These are phyloP conservation scores for Pyralis farinalis DNA, from an alignment of 2,888 invertebrate genomes.

Conservation along the genomic window DNA sequence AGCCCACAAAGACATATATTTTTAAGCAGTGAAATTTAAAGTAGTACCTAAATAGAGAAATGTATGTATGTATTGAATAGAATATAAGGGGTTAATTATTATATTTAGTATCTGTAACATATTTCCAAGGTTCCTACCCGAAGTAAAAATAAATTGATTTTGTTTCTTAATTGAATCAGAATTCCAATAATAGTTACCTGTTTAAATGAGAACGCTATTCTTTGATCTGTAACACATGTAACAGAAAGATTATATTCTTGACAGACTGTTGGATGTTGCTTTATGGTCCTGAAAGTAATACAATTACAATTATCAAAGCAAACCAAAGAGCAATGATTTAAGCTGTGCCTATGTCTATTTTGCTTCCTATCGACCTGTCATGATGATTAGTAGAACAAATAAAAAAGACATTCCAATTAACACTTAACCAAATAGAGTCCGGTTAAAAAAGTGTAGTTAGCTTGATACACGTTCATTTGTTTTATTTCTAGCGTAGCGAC, in stretches of 20 bases:
- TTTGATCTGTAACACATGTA: neutral
- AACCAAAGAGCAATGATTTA: constrained; percentile 6
- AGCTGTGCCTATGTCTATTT: neutral
- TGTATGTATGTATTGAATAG: constrained; percentile 39
- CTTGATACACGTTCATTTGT: too few species aligned
- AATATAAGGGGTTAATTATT: constrained; percentile 35
- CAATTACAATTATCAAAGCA: neutral
- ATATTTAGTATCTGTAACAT: constrained; percentile 33
- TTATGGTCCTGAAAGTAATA: too few species aligned
- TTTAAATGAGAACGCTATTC: constrained; percentile 18
- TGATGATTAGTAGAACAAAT: neutral
- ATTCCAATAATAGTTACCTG: constrained; percentile 59
- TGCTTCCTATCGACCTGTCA: neutral
- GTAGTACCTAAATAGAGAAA: constrained; percentile 44
- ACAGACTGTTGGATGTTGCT: too few species aligned
- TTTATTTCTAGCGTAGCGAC: too few species aligned
- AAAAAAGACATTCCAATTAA: neutral
- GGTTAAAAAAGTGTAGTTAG: neutral
- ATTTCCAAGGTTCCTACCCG: constrained; percentile 75
- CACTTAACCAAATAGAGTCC: neutral
- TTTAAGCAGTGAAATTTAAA: constrained; percentile 36
- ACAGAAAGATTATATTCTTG: neutral
- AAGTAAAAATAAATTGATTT: constrained; percentile 46
- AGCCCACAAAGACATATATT: constrained; percentile 14
- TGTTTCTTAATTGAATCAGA: constrained; percentile 54